phyloP scores from a whole-genome alignment of 2,113 vertebrate species.

The Balaeniceps rex region DNA sequence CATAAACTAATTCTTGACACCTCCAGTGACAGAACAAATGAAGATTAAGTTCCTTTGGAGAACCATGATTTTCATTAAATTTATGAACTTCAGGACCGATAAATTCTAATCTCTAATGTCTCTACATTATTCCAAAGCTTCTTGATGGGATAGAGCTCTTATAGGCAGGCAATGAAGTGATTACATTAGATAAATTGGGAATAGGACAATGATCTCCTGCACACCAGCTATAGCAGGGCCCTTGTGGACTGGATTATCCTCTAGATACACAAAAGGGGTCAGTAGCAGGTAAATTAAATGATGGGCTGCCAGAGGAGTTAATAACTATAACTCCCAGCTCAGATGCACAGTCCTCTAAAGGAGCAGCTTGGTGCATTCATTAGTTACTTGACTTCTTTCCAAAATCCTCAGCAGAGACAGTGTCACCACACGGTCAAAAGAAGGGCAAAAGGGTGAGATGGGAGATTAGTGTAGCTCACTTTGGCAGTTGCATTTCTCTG shows the following conservation, averaged over 20 bases:
- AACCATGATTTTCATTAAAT: constrained; percentile 51
- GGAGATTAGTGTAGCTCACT: neutral
- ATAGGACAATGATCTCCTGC: constrained; percentile 17
- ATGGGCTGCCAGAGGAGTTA: constrained; percentile 32
- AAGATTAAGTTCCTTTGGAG: constrained; percentile 6
- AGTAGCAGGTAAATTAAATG: constrained; percentile 24
- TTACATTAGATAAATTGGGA: constrained; percentile 49
- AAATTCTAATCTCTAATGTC: constrained; percentile 65
- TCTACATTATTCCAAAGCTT: constrained; percentile 41
- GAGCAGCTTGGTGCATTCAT: neutral
- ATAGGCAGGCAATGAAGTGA: constrained; percentile 12
- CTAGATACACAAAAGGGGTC: neutral
- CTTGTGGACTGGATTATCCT: neutral
- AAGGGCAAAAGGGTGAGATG: neutral
- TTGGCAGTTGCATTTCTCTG: neutral
- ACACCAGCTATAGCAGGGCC: neutral
- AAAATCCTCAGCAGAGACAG: neutral
- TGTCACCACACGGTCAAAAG: neutral
- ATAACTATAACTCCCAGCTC: constrained; percentile 26
- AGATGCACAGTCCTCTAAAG: neutral
- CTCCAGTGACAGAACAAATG: constrained; percentile 5
- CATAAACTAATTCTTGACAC: neutral
- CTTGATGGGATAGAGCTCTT: constrained; percentile 22
- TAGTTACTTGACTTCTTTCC: constrained; percentile 26
- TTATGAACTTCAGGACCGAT: constrained; percentile 50